Evolutionary conservation across 2,888 invertebrate genomes (phyloP), one percentile per base, ranked within the genome.

Genomic region (Pharmacophagus antenor): DNA sequence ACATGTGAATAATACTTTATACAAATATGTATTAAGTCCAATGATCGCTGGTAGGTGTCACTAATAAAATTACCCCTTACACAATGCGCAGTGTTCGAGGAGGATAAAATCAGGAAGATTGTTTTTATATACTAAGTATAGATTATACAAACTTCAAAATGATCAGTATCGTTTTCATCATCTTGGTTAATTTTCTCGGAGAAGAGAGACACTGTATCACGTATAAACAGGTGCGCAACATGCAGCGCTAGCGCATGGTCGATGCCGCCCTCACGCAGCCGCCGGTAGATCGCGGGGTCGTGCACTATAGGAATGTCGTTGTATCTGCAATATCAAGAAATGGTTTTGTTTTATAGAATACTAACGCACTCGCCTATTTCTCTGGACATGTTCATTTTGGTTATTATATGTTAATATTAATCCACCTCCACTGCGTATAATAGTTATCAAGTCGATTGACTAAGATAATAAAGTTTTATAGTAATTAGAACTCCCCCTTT

Each of bases 221-320:
- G 93, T 66, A 99, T 99, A 84, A 99, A 99, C 66, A 99, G 92
- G 87, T 99, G 99, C 15, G 99, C 98, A 63, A 99, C 94, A 82
- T 99, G 99, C 81, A 97, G 94, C 2, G 99, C 97, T 67, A 99
- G 90, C 63, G 97, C 92, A 78, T 95, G 95, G 91, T 99, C 99
- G 71, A 99, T 97, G 68, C 96, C 97, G 75, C 96, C 97, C 53
- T 95, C 95, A 49, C 94, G 87, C 66, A 99, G 92, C 68, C 96
- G 94, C 64, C 95, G 89, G 83, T 96, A 98, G 70, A 98, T 93
- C 22, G 93, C 93, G 73, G 94, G 87, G 79, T 99, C 98, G 81
- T 97, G 97, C 54, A 95, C 93, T 66, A 99, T 88, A 57, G 95
- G 94, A 70, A 99, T 96, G 87, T 99, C 99, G 80, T 99, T 99